Evolutionary conservation across 1,140 invertebrate species (phyloP), one percentile per base, ranked within the genome.

Genomic region (Heliconius hewitsoni): DNA sequence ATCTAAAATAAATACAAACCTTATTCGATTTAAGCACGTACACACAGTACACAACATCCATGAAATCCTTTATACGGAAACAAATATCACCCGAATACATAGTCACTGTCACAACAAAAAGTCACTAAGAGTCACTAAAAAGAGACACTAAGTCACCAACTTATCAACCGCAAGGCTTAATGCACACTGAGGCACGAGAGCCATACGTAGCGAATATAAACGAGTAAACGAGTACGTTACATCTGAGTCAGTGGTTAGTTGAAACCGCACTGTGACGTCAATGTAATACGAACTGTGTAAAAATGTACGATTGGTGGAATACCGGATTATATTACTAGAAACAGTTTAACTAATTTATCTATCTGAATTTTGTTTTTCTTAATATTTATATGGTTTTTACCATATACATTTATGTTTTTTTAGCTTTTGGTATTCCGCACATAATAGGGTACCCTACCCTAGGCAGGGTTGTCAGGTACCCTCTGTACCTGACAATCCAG

Each of bases 41-140:
- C 73, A 86, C 90, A 81, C 87, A 91, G 66, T 90, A 92, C 60
- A 94, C 92, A 74, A 93, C 90, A 90, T 94, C 92, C 88, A 92
- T 86, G 81, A 94, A 94, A 76, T 91, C 90, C 72, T 92, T 87
- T 74, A 94, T 91, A 27, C 86, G 85, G 66, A 91, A 87, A 85
- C 89, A 89, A 76, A 91, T 85, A 84, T 88, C 85, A 76, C 85
- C 86, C 11, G 90, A 87, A 81, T 90, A 87, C 90, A 93, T 94
- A 60, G 81, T 90, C 50, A 86, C 76, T 71, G n/a, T 74, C 77
- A 84, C 57, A 84, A 57, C 34, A 80, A 78, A 57, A 19, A 46
- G 3, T 66, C 73, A 81, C 76, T 66, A 18, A 3, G 11, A 75
- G 23, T 73, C 74, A 80, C 74, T 55, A 46, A 71, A 46, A 81